These are phyloP conservation scores for Lophius americanus DNA, from an alignment of 2,797 vertebrate species.

Conservation along the genomic window DNA sequence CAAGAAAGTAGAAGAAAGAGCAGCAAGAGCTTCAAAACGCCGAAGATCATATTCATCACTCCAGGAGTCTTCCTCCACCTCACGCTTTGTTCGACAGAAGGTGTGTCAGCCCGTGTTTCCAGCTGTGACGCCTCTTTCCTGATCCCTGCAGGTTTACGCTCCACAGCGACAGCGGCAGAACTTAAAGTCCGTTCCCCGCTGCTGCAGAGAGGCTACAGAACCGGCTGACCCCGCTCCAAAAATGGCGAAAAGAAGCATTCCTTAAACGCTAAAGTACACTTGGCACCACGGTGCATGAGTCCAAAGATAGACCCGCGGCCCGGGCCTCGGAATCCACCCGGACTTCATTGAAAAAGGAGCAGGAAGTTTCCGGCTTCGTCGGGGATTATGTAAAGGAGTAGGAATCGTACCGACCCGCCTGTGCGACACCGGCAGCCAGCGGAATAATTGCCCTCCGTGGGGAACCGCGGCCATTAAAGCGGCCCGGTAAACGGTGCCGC, in stretches of 20 bases:
- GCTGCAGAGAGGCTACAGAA: slow-evolving; percentile 1
- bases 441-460: slow-evolving; percentile 8
- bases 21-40: no score
- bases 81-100: no score
- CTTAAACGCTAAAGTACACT: slow-evolving; percentile 43
- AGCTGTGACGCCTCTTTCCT: no score
- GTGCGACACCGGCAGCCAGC: not conserved
- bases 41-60: no score
- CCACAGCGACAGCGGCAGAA: not conserved
- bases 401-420: not conserved
- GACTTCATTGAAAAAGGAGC: slow-evolving; percentile 14
- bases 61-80: no score
- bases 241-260: slow-evolving; percentile 47
- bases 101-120: no score
- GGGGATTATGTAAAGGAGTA: not conserved
- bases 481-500: not conserved
- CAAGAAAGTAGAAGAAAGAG: no score
- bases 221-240: slow-evolving; percentile 44
- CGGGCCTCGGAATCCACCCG: slow-evolving; percentile 26
- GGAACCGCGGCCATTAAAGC: slow-evolving; percentile 15
- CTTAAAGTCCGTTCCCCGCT: no score
- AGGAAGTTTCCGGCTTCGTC: slow-evolving; percentile 25
- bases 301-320: slow-evolving; percentile 54
- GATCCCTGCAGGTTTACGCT: not conserved
- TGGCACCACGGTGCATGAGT: slow-evolving; percentile 17